phyloP scores from a whole-genome alignment of 2,113 vertebrate species.

The Ictalurus furcatus region DNA sequence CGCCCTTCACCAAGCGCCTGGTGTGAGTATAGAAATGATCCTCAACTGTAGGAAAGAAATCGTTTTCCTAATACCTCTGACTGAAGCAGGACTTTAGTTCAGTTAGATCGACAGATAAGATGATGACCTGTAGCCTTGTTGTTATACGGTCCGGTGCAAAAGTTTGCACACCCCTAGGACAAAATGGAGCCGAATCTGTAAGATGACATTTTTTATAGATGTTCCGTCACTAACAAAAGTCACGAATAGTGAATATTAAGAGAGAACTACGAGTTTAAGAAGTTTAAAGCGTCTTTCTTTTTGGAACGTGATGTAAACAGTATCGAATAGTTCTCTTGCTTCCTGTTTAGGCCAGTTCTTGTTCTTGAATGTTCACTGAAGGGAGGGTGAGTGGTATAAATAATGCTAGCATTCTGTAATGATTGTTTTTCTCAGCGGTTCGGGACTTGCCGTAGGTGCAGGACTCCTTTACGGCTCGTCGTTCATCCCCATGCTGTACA shows the following conservation, averaged over 20 bases:
- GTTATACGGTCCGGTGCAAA: not conserved
- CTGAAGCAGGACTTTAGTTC: not conserved
- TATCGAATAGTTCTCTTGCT: slow-evolving; percentile 32
- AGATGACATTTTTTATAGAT: not conserved
- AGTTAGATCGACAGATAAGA: not conserved
- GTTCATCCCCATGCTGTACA: slow-evolving; percentile 83
- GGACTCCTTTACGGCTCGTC: slow-evolving; percentile 80
- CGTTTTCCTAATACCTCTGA: not conserved
- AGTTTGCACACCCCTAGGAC: not conserved
- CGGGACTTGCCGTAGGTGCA: slow-evolving; percentile 73
- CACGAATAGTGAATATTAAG: not conserved
- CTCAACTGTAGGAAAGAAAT: not conserved
- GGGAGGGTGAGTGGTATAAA: no score
- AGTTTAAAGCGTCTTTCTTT: not conserved
- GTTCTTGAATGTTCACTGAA: no score
- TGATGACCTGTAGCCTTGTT: not conserved
- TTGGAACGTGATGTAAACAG: not conserved
- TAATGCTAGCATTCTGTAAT: not conserved
- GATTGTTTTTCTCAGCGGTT: slow-evolving; percentile 70
- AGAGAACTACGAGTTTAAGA: not conserved
- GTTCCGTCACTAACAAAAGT: not conserved
- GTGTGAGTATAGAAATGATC: slow-evolving; percentile 70
- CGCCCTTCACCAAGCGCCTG: slow-evolving; percentile 65
- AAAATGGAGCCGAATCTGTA: not conserved
- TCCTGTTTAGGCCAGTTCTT: not conserved